These are phyloP conservation scores for Amiota minor DNA, from an alignment of 2,888 invertebrate genomes.

Conservation along the genomic window DNA sequence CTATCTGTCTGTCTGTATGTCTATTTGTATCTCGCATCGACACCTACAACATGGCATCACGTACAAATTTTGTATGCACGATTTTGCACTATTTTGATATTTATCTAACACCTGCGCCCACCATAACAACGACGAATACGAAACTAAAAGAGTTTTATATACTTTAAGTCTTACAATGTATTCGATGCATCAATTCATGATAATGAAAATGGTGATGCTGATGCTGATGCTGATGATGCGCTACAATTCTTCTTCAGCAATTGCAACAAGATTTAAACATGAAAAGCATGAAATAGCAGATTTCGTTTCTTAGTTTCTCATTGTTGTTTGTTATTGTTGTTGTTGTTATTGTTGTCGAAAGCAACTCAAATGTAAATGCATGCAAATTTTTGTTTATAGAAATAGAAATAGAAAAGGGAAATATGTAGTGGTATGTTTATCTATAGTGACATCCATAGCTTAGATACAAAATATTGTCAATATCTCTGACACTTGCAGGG, in stretches of 20 bases:
- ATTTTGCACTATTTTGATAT: slow-evolving; percentile 72
- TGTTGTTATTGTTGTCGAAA: too few species aligned
- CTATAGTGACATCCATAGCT: too few species aligned
- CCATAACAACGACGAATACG: background rate
- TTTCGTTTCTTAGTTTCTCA: slow-evolving; percentile 27
- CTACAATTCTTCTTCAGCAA: too few species aligned
- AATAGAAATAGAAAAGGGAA: too few species aligned
- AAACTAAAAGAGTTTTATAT: too few species aligned
- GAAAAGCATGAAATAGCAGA: slow-evolving; percentile 13
- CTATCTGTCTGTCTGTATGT: background rate
- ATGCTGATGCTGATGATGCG: slow-evolving; percentile 8
- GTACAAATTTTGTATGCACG: slow-evolving; percentile 71
- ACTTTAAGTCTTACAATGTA: too few species aligned
- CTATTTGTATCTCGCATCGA: slow-evolving; percentile 46
- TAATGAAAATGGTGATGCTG: background rate
- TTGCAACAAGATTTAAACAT: background rate
- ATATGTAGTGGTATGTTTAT: too few species aligned
- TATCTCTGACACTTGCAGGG: too few species aligned
- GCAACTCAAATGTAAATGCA: slow-evolving; percentile 35
- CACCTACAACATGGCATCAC: slow-evolving; percentile 72
- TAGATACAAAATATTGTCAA: background rate
- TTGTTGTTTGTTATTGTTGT: slow-evolving; percentile 34
- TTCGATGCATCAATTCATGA: background rate
- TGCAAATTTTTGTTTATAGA: slow-evolving; percentile 14
- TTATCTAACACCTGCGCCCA: slow-evolving; percentile 70